Evolutionary conservation across 2,888 invertebrate species (phyloP).

Genomic region (Mayetiola destructor): DNA sequence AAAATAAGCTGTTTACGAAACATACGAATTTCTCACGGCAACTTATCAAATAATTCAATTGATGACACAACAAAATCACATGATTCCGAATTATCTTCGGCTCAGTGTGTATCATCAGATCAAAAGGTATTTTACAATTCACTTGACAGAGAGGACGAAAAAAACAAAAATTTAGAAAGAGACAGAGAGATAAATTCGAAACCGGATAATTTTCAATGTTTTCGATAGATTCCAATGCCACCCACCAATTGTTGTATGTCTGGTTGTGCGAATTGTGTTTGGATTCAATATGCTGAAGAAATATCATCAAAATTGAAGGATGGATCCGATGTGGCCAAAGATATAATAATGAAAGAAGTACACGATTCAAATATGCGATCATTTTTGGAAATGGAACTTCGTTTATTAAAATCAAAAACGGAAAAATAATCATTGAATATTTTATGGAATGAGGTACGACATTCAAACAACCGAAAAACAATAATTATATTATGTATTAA

Average conservation of each 20-base stretch:
- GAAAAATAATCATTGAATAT: background rate
- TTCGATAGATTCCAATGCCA: conserved; percentile 30
- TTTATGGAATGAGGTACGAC: background rate
- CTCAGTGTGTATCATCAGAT: background rate
- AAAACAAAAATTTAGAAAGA: too few relatives aligned
- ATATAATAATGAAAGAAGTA: conserved; percentile 58
- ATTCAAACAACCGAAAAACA: too few relatives aligned
- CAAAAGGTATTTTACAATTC: background rate
- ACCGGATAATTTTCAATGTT: background rate
- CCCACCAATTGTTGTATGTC: conserved; percentile 84
- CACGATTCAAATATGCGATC: conserved; percentile 69
- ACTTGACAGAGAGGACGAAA: too few relatives aligned
- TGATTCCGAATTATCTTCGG: background rate
- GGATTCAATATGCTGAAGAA: conserved; percentile 77
- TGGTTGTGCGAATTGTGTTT: conserved; percentile 87
- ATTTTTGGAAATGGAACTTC: conserved; percentile 65
- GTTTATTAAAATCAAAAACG: conserved; percentile 22
- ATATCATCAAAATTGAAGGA: conserved; percentile 47
- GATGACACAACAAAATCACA: background rate
- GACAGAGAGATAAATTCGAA: too few relatives aligned
- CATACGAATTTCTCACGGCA: background rate
- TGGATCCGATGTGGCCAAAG: conserved; percentile 51
- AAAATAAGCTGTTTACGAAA: background rate
- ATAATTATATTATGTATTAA: too few relatives aligned
- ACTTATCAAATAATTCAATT: background rate